These are phyloP conservation scores for Sapayoa aenigma DNA, from an alignment of 2,113 vertebrate genomes.

Conservation along the genomic window DNA sequence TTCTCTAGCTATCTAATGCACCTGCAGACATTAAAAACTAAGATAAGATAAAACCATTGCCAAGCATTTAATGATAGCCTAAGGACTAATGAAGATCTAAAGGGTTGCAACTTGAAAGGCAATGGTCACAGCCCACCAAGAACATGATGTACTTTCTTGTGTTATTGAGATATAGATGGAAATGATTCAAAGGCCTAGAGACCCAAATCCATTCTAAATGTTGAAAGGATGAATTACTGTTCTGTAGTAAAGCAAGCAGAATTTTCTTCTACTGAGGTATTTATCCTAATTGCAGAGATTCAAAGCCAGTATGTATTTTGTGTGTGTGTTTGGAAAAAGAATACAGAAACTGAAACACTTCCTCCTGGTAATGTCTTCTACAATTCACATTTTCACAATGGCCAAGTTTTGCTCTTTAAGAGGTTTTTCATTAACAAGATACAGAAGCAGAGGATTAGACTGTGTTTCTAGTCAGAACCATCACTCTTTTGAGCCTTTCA, in stretches of 20 bases:
- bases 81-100: constrained; percentile 44
- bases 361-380: not conserved
- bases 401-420: not conserved
- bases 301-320: not conserved
- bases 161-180: not conserved
- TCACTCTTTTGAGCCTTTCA: not conserved
- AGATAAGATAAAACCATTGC: constrained; percentile 9
- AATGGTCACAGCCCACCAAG: constrained; percentile 8
- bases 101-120: constrained; percentile 9
- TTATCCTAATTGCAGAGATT: not conserved
- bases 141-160: not conserved
- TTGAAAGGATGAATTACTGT: not conserved
- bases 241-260: not conserved
- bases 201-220: not conserved
- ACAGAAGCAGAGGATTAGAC: not conserved
- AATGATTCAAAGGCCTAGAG: not conserved
- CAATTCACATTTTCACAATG: not conserved
- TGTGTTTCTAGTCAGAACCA: not conserved
- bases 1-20: constrained; percentile 8
- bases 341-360: not conserved
- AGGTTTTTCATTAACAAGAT: not conserved
- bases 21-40: constrained; percentile 15
- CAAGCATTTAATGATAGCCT: constrained; percentile 34
- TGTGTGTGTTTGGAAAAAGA: not conserved
- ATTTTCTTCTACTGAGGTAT: not conserved